These are phyloP conservation scores for Polydrusus tereticollis DNA, from an alignment of 2,888 invertebrate species.

Conservation along the genomic window DNA sequence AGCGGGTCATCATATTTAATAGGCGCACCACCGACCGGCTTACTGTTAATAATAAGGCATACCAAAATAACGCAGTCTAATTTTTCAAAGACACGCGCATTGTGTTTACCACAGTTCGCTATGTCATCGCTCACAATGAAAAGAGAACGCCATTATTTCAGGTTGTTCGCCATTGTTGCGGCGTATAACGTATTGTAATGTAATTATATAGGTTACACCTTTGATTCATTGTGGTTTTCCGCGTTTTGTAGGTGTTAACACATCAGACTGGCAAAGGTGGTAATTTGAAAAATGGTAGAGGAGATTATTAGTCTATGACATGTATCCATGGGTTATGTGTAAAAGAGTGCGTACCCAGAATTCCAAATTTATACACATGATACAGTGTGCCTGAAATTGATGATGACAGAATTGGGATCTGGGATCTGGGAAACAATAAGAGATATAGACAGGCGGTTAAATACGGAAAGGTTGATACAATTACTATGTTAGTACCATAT, in stretches of 20 bases:
- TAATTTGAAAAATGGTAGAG: not conserved
- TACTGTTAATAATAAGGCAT: constrained; percentile 30
- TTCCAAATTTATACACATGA: too few relatives aligned
- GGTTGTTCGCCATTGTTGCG: constrained; percentile 26
- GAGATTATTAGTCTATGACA: not conserved
- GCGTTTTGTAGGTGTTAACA: constrained; percentile 23
- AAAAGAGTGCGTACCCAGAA: too few relatives aligned
- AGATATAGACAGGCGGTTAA: too few relatives aligned
- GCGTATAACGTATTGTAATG: constrained; percentile 24
- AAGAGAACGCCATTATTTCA: constrained; percentile 31
- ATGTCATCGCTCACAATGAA: constrained; percentile 41
- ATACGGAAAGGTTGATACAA: too few relatives aligned
- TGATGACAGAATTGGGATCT: too few relatives aligned
- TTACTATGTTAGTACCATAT: too few relatives aligned
- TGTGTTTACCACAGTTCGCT: constrained; percentile 37
- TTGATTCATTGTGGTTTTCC: constrained; percentile 20
- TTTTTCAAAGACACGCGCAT: constrained; percentile 38
- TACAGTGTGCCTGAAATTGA: too few relatives aligned
- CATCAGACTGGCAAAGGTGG: not conserved
- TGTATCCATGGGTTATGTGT: too few relatives aligned
- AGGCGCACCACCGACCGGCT: constrained; percentile 25
- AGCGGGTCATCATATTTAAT: constrained; percentile 42
- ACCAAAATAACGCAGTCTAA: constrained; percentile 11
- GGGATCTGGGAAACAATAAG: too few relatives aligned
- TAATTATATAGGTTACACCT: constrained; percentile 43